phyloP scores from a whole-genome alignment of 2,888 invertebrate species.

The Arrhopalites spinosus region DNA sequence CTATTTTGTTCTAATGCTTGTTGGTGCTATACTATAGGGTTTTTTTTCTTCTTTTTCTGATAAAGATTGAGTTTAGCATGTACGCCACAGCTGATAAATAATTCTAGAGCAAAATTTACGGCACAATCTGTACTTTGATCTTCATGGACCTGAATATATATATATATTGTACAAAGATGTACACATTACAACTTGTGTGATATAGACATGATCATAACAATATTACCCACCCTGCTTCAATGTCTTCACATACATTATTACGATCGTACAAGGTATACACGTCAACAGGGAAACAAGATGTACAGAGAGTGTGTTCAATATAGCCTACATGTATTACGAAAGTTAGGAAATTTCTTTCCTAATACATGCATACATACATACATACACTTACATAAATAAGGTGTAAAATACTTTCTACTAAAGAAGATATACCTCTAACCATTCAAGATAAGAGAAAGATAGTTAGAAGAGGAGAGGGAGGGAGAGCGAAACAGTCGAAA shows the following conservation, averaged over 20 bases:
- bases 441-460: too few relatives aligned
- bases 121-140: constrained; percentile 33
- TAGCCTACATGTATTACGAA: too few relatives aligned
- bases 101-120: constrained; percentile 29
- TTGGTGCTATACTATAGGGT: neutral
- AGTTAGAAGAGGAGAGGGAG: too few relatives aligned
- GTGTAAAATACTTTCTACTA: too few relatives aligned
- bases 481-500: too few relatives aligned
- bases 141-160: constrained; percentile 10
- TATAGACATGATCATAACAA: neutral
- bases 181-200: neutral
- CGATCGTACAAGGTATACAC: too few relatives aligned
- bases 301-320: too few relatives aligned
- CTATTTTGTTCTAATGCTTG: neutral
- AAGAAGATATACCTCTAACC: too few relatives aligned
- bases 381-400: too few relatives aligned
- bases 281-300: too few relatives aligned
- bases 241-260: neutral
- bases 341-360: too few relatives aligned
- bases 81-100: constrained; percentile 28
- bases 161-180: neutral
- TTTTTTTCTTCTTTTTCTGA: neutral
- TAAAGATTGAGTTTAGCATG: constrained; percentile 26
- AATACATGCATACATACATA: too few relatives aligned
- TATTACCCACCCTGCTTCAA: neutral